Evolutionary conservation across 2,113 vertebrate species (phyloP).

Genomic region (Thymallus thymallus): DNA sequence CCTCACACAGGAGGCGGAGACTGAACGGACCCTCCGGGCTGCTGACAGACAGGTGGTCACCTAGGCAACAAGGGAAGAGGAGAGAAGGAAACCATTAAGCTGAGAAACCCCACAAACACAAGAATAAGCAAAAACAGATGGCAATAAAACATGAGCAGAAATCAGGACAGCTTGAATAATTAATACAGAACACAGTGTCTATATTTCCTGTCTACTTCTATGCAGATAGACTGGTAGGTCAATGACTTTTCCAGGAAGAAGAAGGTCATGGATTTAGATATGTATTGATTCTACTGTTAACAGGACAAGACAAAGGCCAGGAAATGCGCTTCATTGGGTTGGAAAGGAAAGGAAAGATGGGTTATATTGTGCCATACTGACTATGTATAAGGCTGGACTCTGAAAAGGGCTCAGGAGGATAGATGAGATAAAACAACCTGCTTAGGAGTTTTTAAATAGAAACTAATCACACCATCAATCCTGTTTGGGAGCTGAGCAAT

Average conservation of each 20-base stretch:
- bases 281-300: background rate
- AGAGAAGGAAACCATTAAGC: background rate
- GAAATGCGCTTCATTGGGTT: background rate
- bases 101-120: too few species aligned
- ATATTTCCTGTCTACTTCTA: background rate
- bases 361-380: background rate
- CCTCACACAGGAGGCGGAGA: conserved; percentile 69
- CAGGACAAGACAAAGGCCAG: background rate
- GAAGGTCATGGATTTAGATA: background rate
- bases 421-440: too few species aligned
- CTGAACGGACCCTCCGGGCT: conserved; percentile 86
- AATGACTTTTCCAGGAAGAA: background rate
- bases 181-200: background rate
- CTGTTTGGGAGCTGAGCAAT: background rate
- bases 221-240: background rate
- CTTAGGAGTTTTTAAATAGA: background rate
- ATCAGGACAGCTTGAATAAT: too few species aligned
- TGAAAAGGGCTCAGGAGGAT: too few species aligned
- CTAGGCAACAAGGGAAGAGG: conserved; percentile 58
- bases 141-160: too few species aligned
- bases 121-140: too few species aligned
- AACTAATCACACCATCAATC: conserved; percentile 8
- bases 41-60: conserved; percentile 81
- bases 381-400: too few species aligned
- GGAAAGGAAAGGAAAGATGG: background rate